Evolutionary conservation across 1,140 invertebrate species (phyloP), one percentile per base, ranked within the genome.

Genomic region (Drosophila sturtevanti): DNA sequence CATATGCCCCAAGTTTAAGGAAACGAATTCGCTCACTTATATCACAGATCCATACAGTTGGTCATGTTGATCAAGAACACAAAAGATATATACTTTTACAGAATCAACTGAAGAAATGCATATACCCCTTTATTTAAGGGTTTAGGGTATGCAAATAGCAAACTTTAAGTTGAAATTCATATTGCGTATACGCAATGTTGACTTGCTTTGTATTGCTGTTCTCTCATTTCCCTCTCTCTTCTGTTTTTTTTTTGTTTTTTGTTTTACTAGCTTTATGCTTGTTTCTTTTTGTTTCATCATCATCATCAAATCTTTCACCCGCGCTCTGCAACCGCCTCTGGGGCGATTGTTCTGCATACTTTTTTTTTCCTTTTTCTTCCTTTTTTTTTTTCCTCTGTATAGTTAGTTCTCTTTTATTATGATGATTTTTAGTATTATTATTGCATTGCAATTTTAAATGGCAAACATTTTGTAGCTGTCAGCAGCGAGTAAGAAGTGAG

Each of bases 361-460:
- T 77, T 24, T 24, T 4, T 4, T 24, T 24, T 24, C 4, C 4
- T 24, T 24, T 24, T 24, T 24, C 24, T 24, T 24, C 24, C 4
- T 24, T 24, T 31, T 31, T 31, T 31, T 31, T 31, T 67, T 68
- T 38, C n/a, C n/a, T n/a, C 21, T 24, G 41, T 44, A 21, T 72
- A 21, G 41, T 21, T 72, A 21, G 41, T 21, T 21, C 4, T 21
- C 21, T 48, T 48, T 48, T 78, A 81, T 73, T 82, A 86, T 87
- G 75, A 81, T 87, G 79, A 87, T 82, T 89, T 82, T 82, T 62
- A 79, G 76, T 82, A 87, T 89, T 87, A 87, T 87, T 82, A 87
- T 87, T 82, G 84, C 82, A 81, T 81, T 87, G 79, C 71, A 68
- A 77, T 82, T 87, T 89, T 68, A 79, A 89, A 84, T 87, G 68